Base-by-base conservation (phyloP, 2,113 vertebrate genomes). In the Myrmecophaga tridactyla region DNA sequence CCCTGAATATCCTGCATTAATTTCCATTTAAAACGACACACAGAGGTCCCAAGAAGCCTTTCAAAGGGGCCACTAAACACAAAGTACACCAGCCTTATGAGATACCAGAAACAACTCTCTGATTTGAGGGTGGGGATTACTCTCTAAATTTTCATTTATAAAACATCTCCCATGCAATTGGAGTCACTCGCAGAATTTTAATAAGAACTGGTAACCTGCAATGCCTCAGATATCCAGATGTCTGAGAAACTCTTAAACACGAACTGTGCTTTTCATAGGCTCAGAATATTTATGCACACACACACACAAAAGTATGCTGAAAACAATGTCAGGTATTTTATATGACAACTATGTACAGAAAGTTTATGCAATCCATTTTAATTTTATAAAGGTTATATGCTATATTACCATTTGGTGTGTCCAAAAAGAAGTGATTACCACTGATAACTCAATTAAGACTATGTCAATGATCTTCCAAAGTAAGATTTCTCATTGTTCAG, bases 1-100 rank as follows among this genome's bases (percentile, higher is more conserved):
- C 90, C 10, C 87, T 97, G 31, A 97, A 96, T 83, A 96, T 20
- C 34, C 41, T 31, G 51, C 80, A 96, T 86, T 94, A 94, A 76
- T 58, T 23, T 43, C 29, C 76, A 92, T n/a, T 7, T 80, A n/a
- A 97, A 95, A 48, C 20, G 73, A n/a, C 6, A 97, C 0, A 58
- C 43, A 69, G 46, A 86, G 0, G 23, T 67, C 29, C 31, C 43
- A 86, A 15, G 29, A 29, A 94, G 70, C 70, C 58, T 95, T 84
- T 86, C 70, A 91, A 72, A 1, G 25, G 13, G 23, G 51, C 1
- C 63, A 67, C 67, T 83, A 34, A 2, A 70, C 7, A 90, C 65
- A 97, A 95, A 56, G 7, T 31, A 93, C 13, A 88, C n/a, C 43
- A 93, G 67, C 12, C 34, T 60, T 86, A 25, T 53, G 69, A 58